Evolutionary conservation across 2,797 vertebrate genomes (phyloP).

Genomic region (Gymnothorax reevesii): DNA sequence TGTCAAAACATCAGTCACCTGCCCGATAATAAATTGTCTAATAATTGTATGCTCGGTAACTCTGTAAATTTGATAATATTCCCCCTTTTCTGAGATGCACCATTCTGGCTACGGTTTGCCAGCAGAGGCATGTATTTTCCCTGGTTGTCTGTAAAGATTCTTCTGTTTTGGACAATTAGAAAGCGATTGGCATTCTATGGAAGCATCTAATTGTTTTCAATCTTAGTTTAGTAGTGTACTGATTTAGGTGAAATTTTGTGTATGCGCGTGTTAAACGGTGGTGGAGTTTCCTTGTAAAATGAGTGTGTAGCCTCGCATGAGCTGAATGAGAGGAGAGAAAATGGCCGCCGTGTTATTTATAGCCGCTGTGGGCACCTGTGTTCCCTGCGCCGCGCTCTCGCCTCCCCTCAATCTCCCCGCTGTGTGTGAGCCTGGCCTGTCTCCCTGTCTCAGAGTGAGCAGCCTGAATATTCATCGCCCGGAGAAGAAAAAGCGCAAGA

Average conservation of each 20-base stretch:
- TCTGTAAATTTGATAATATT: too few species aligned
- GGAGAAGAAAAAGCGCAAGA: constrained; percentile 95
- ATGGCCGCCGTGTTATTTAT: neutral
- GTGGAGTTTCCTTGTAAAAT: neutral
- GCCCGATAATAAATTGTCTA: too few species aligned
- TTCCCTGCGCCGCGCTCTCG: constrained; percentile 66
- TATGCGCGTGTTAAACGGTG: neutral
- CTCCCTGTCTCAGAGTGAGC: constrained; percentile 71
- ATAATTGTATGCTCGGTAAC: too few species aligned
- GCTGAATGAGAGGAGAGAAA: neutral
- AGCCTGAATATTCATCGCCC: constrained; percentile 77
- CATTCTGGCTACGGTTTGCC: too few species aligned
- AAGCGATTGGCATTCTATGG: neutral
- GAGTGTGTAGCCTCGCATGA: constrained; percentile 26
- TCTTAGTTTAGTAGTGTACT: neutral
- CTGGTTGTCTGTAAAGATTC: neutral
- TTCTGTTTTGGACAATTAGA: neutral
- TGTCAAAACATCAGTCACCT: too few species aligned
- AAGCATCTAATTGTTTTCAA: neutral
- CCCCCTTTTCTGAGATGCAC: too few species aligned
- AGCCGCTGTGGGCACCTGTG: neutral
- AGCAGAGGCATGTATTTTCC: too few species aligned
- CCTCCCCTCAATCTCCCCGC: constrained; percentile 72
- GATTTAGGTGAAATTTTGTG: neutral
- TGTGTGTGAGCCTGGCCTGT: neutral